Evolutionary conservation across 2,113 vertebrate species (phyloP).

Genomic region (Semnornis frantzii): DNA sequence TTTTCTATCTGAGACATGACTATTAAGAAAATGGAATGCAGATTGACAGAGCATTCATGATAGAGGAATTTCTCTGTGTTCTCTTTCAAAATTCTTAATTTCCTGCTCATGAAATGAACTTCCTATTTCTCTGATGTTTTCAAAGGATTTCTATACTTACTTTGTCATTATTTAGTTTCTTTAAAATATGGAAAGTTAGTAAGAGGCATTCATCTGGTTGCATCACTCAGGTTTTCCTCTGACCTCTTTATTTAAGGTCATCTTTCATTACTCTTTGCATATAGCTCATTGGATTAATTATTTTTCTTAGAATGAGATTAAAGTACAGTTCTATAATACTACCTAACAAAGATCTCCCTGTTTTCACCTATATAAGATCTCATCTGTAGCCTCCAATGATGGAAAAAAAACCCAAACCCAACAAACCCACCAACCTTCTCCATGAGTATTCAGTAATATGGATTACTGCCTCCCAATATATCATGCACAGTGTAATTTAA

Average conservation of each 20-base stretch:
- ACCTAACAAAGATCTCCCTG: background rate
- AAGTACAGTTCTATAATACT: background rate
- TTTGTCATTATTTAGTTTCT: background rate
- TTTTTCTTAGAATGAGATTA: background rate
- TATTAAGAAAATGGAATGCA: background rate
- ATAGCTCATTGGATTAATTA: accelerated
- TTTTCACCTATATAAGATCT: background rate
- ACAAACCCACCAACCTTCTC: background rate
- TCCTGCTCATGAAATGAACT: background rate
- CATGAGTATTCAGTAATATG: background rate
- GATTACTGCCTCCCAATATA: background rate
- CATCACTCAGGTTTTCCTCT: background rate
- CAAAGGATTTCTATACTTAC: background rate
- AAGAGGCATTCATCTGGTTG: background rate
- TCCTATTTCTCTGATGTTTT: background rate
- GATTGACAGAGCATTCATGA: background rate
- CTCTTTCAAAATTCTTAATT: background rate
- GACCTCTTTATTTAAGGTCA: background rate
- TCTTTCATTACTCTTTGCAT: background rate
- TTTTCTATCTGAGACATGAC: background rate
- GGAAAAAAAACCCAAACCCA: background rate
- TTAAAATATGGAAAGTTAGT: background rate
- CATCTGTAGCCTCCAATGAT: background rate
- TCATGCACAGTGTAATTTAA: background rate
- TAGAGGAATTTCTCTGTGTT: background rate